phyloP scores from a whole-genome alignment of 2,797 vertebrate species.

The Scolopax bukidnonensis region DNA sequence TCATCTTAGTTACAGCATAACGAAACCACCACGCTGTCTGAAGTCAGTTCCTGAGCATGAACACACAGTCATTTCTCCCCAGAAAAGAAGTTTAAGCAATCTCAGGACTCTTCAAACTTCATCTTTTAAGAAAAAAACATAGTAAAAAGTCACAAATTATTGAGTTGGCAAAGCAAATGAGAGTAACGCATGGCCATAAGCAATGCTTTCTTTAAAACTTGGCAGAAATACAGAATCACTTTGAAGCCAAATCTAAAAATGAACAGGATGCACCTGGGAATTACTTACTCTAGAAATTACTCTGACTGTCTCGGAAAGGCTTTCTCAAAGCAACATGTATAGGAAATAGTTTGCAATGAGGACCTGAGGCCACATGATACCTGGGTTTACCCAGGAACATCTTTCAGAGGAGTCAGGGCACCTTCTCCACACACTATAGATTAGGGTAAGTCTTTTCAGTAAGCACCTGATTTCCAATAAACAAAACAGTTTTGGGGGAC shows the following conservation, averaged over 20 bases:
- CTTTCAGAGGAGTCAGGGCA: neutral
- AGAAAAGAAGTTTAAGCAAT: neutral
- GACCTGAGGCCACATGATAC: neutral
- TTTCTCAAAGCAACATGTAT: neutral
- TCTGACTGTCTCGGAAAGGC: neutral
- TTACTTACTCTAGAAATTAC: neutral
- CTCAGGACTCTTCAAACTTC: neutral
- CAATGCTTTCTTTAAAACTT: neutral
- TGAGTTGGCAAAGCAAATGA: neutral
- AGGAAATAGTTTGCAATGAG: neutral
- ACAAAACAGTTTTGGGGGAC: neutral
- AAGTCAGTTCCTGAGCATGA: neutral
- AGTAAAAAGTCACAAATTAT: neutral
- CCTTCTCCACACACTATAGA: neutral
- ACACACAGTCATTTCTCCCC: neutral
- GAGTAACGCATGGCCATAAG: neutral
- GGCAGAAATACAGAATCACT: neutral
- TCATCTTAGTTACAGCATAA: neutral
- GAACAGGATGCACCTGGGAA: conserved; percentile 5
- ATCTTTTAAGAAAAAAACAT: neutral
- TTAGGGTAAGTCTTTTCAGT: neutral
- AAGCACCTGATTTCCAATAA: neutral
- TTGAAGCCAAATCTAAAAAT: neutral
- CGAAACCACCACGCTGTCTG: neutral
- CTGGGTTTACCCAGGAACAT: neutral